Percentiles rank a stretch among this genome's conserved stretches.
phyloP scores from a whole-genome alignment of 2,113 vertebrate genomes.

The Alces alces region DNA sequence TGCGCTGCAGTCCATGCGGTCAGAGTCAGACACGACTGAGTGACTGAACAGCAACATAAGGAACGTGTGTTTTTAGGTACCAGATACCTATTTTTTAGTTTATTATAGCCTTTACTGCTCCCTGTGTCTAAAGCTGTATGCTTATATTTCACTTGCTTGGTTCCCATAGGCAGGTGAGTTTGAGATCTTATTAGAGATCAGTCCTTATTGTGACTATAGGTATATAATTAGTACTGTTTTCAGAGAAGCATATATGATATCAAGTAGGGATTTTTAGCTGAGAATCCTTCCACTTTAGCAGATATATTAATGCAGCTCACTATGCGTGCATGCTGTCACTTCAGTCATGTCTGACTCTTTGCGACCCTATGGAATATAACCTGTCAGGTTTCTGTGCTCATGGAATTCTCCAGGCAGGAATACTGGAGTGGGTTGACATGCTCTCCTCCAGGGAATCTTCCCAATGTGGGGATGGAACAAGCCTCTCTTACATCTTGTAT shows the following conservation, averaged over 20 bases:
- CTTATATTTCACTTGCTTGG: neutral
- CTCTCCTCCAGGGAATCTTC: neutral
- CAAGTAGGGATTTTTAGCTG: neutral
- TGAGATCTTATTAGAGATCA: neutral
- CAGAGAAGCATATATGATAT: neutral
- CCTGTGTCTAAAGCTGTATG: neutral
- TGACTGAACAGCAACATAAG: neutral
- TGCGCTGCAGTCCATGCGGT: neutral
- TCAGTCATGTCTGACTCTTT: neutral
- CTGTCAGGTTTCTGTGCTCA: neutral
- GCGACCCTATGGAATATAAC: neutral
- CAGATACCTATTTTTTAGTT: neutral
- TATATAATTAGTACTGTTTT: neutral
- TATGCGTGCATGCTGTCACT: fast-evolving
- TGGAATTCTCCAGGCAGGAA: neutral
- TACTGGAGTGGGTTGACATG: neutral
- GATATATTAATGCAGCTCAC: neutral
- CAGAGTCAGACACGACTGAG: neutral
- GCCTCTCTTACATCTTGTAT: neutral
- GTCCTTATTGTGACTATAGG: neutral
- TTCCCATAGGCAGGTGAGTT: neutral
- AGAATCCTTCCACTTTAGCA: neutral
- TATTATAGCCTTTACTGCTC: neutral
- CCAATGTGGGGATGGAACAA: neutral
- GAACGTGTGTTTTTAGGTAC: neutral